phyloP scores from a whole-genome alignment of 2,888 invertebrate genomes.

The Pseudococcus longispinus region DNA sequence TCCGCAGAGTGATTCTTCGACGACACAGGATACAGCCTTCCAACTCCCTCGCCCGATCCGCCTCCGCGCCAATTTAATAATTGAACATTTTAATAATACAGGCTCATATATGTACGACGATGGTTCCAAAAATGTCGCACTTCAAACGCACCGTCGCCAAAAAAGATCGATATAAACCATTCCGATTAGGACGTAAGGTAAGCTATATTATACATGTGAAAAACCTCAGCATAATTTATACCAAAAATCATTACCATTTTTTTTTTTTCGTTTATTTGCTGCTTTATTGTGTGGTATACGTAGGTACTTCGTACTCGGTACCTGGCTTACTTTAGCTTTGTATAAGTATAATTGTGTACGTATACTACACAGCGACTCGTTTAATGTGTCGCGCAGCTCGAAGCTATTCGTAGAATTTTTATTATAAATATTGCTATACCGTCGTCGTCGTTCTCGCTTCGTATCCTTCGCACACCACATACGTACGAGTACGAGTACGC shows the following conservation, averaged over 20 bases:
- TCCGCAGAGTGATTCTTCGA: background rate
- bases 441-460: background rate
- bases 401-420: conserved; percentile 11
- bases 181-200: conserved; percentile 50
- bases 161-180: conserved; percentile 48
- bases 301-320: background rate
- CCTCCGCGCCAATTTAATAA: background rate
- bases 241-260: background rate
- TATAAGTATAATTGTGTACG: background rate
- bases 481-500: too few relatives aligned
- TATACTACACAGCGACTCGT: background rate
- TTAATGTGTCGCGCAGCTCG: background rate
- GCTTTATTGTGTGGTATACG: too few relatives aligned
- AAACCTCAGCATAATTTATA: background rate
- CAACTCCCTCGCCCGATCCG: background rate
- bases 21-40: background rate
- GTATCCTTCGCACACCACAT: background rate
- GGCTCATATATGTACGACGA: background rate
- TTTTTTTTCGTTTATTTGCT: background rate
- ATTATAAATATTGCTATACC: background rate
- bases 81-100: conserved; percentile 1
- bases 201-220: background rate
- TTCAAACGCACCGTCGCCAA: conserved; percentile 41
- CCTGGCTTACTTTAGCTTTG: background rate
- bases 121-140: conserved; percentile 45